These are phyloP conservation scores for Heliconius erato DNA, from an alignment of 2,888 invertebrate genomes.

Conservation along the genomic window DNA sequence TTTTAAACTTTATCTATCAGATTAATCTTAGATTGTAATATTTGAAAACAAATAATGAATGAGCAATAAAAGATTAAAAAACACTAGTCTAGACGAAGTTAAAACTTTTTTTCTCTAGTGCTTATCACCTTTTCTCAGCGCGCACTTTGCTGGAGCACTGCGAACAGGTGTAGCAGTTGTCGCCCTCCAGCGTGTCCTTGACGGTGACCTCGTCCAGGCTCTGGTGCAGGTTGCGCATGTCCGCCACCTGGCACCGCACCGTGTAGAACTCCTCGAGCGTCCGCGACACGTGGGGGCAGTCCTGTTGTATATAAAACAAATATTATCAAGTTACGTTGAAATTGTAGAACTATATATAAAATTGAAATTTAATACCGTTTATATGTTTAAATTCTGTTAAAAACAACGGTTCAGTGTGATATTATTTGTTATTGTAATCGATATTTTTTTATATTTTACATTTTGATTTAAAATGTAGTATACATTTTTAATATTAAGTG, in stretches of 20 bases:
- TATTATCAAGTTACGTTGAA: neutral
- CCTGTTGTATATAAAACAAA: constrained; percentile 77
- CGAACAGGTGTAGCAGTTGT: constrained; percentile 99
- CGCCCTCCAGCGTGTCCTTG: constrained; percentile 98
- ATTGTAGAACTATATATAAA: too few relatives aligned
- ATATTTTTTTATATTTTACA: too few relatives aligned
- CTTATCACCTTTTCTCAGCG: constrained; percentile 93
- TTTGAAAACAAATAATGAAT: too few relatives aligned
- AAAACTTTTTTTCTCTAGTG: neutral
- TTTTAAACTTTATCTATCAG: too few relatives aligned
- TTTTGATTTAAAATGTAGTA: neutral
- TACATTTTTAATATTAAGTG: neutral
- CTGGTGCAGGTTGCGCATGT: constrained; percentile 98
- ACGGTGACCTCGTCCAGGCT: constrained; percentile 98
- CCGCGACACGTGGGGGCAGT: constrained; percentile 97
- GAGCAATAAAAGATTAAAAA: neutral
- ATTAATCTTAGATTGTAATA: too few relatives aligned
- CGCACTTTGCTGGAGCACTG: constrained; percentile 97
- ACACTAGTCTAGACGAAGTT: neutral
- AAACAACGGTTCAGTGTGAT: neutral
- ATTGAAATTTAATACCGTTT: too few relatives aligned
- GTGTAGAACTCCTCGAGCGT: constrained; percentile 98
- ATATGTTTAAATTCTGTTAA: neutral
- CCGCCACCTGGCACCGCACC: constrained; percentile 97
- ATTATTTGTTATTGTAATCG: neutral